Base-by-base conservation (phyloP, 2,888 invertebrate genomes). In the Leptogaster cylindrica region DNA sequence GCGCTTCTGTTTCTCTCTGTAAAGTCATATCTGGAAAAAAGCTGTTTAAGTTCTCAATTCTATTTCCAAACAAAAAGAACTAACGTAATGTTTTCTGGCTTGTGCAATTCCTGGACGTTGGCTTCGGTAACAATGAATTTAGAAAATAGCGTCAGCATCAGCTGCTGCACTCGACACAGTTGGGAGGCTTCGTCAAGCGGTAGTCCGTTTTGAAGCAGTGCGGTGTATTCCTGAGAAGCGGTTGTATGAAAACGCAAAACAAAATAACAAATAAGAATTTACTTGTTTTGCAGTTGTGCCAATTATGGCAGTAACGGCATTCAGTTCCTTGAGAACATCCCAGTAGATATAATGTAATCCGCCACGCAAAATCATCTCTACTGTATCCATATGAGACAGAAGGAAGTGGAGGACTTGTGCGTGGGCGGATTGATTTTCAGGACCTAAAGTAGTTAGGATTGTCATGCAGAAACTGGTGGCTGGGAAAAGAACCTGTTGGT, bases 401-500 rank as follows among this genome's bases (percentile, higher is more conserved):
- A 95, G 78, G 74, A 93, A 89, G 73, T 90, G 88, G 74, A 92
- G 86, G 52, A 95, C 88, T 83, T 94, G 93, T 6, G 88, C 82
- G 10, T 91, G 87, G 52, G 91, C 92, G 63, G 92, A 90, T 79
- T 89, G 88, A 82, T 95, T 95, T 73, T 91, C 89, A 0, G 89
- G 84, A 25, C 95, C 94, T 52, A 95, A 84, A 0, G 93, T 89
- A 0, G 92, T 91, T 18, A 95, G 84, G 48, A 95, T 81, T 8
- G 91, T 88, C 76, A 92, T 89, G 77, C 93, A 93, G 12, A 96
- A 82, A 71, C 89, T 86, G 68, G 95, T 80, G 16, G 92, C 90
- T 0, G 95, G 93, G 64, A 92, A 84, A 70, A 95, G 84, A 52
- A 95, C 88, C 77, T 93, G 91, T 46, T 93, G 87, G 81, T 93